A percentile compares a stretch with the other conserved stretches of the same genome.
Evolutionary conservation across 2,113 vertebrate species (phyloP).

Genomic region (Cottus gobio): DNA sequence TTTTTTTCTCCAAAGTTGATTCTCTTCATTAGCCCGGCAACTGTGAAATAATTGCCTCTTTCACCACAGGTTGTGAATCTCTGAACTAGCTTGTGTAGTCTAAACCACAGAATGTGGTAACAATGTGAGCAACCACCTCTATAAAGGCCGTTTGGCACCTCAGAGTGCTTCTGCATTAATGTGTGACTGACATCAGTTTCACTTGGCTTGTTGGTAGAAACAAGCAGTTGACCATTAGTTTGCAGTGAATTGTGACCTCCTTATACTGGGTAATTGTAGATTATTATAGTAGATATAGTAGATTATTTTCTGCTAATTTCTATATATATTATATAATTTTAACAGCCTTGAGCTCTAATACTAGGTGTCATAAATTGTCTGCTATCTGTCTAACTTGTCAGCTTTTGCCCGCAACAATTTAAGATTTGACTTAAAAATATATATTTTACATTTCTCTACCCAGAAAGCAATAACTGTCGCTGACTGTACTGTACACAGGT

Average conservation of each 20-base stretch:
- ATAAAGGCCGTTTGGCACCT: background rate
- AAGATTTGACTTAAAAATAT: background rate
- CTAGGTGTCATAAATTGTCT: background rate
- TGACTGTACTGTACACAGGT: background rate
- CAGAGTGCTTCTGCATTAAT: background rate
- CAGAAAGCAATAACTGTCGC: background rate
- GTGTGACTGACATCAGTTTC: background rate
- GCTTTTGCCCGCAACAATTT: background rate
- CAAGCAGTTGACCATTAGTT: background rate
- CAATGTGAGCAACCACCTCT: background rate
- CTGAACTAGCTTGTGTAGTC: background rate
- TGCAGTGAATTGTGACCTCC: background rate
- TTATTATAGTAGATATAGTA: no score
- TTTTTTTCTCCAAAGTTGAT: conserved; percentile 6
- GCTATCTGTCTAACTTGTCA: background rate
- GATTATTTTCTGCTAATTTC: background rate
- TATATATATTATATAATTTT: background rate
- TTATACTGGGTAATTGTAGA: background rate
- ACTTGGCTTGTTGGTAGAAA: background rate
- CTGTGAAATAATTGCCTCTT: background rate
- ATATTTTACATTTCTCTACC: background rate
- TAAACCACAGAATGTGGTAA: background rate
- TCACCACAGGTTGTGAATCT: background rate
- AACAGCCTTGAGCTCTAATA: background rate
- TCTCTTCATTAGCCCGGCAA: background rate